Conservation (phyloP, 2,113 vertebrate genomes). For the Zosterops borbonicus region DNA sequence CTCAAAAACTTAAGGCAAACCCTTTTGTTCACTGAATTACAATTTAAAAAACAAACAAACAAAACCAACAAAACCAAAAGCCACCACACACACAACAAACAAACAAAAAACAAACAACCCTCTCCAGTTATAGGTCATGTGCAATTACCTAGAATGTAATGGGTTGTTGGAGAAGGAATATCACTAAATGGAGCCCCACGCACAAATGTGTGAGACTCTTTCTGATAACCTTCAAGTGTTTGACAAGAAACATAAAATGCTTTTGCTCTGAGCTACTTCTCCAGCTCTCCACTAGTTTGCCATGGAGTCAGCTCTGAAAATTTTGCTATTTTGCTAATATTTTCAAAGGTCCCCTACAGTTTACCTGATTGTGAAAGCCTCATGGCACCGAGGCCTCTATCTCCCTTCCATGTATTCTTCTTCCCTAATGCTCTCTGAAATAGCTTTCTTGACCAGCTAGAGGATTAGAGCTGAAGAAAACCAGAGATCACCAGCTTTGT, state of each 20-base stretch:
- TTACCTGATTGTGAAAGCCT: neutral
- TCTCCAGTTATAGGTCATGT: constrained; percentile 2
- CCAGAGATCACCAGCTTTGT: constrained; percentile 11
- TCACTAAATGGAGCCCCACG: neutral
- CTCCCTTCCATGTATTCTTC: neutral
- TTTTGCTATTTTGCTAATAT: too few species aligned
- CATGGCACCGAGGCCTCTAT: neutral
- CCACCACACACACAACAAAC: neutral
- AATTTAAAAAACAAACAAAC: neutral
- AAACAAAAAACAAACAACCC: neutral
- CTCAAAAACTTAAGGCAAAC: neutral
- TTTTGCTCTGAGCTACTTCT: constrained; percentile 16
- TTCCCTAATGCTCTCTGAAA: neutral
- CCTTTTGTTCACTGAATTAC: neutral
- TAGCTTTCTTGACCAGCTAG: neutral
- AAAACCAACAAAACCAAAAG: neutral
- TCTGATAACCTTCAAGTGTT: constrained; percentile 35
- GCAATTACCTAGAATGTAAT: neutral
- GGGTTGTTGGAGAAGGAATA: neutral
- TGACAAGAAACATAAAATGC: constrained; percentile 11
- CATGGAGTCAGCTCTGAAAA: neutral
- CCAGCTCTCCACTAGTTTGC: neutral
- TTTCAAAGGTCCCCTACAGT: neutral
- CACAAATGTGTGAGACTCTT: neutral
- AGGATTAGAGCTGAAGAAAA: constrained; percentile 47